Evolutionary conservation across 2,113 vertebrate species (phyloP), one percentile per base, ranked within the genome.

Genomic region (Siniperca chuatsi): DNA sequence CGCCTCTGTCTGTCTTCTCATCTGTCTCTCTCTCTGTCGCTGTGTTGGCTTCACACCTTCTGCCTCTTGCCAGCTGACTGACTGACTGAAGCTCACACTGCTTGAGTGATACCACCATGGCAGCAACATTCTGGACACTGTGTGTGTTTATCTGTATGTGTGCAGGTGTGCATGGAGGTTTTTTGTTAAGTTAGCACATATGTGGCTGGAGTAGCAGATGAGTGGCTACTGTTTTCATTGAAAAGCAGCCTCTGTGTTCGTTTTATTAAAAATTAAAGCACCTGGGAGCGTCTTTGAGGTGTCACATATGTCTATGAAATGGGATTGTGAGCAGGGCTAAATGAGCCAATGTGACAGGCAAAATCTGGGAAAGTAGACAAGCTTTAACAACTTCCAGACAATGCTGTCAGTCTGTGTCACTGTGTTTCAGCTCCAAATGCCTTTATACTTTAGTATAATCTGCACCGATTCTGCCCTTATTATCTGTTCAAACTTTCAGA

Each of bases 71-170:
- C 83, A 81, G 81, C 78, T 76, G 79, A 83, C 37, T 71, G 84
- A 80, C 42, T 72, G 81, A 70, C 75, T 89, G 75, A 73, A 79
- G 54, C 84, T 80, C 82, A 68, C 46, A 29, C 75, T 69, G 70
- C 82, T 81, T 89, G 84, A 92, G 54, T 79, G 88, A 90, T 69
- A 77, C 72, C 50, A 66, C 79, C 23, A 9, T 87, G 87, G 91
- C 89, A 87, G 81, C 72, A 21, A 50, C 76, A 79, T 86, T 85
- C 82, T 76, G 64, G 85, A 76, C 65, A 10, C 4, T 52, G 37
- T 44, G 65, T 71, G 21, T 68, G 44, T 79, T 12, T 64, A 2
- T 74, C 25, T 66, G 33, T 76, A 35, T n/a, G 70, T 52, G 46
- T 66, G 57, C 35, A 55, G 64, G 6, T 6, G 42, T 25, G 62